phyloP scores from a whole-genome alignment of 2,797 vertebrate genomes.

The Lagorchestes hirsutus region DNA sequence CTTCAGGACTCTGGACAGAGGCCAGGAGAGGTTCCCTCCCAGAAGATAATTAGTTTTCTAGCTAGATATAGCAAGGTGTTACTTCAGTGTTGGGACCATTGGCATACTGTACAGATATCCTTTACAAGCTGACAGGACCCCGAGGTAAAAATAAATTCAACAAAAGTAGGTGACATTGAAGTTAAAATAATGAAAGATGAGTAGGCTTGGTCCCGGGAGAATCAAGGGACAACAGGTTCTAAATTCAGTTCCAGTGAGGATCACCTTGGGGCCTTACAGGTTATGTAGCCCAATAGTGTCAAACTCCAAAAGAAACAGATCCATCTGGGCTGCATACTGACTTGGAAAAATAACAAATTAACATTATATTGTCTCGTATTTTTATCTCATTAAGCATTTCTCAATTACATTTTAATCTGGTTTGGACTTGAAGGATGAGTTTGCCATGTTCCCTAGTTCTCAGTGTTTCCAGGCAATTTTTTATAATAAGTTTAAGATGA shows the following conservation, averaged over 20 bases:
- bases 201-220: slow-evolving; percentile 25
- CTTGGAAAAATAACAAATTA: neutral
- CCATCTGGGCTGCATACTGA: neutral
- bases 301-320: neutral
- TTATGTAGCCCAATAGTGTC: neutral
- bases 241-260: slow-evolving; percentile 26
- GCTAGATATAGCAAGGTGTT: slow-evolving; percentile 11
- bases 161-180: slow-evolving; percentile 38
- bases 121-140: slow-evolving; percentile 22
- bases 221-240: slow-evolving; percentile 50
- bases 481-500: neutral
- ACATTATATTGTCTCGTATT: neutral
- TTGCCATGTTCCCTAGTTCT: neutral
- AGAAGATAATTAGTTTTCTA: slow-evolving; percentile 14
- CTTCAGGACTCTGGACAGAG: slow-evolving; percentile 57
- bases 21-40: neutral
- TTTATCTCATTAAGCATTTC: neutral
- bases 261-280: neutral
- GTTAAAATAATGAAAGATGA: slow-evolving; percentile 25
- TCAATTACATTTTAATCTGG: neutral
- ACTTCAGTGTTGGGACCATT: slow-evolving; percentile 1
- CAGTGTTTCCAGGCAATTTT: neutral
- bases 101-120: neutral
- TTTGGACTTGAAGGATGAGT: neutral
- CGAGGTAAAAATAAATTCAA: slow-evolving; percentile 52